Evolutionary conservation across 2,888 invertebrate genomes (phyloP).

Genomic region (Cryptus armator): DNA sequence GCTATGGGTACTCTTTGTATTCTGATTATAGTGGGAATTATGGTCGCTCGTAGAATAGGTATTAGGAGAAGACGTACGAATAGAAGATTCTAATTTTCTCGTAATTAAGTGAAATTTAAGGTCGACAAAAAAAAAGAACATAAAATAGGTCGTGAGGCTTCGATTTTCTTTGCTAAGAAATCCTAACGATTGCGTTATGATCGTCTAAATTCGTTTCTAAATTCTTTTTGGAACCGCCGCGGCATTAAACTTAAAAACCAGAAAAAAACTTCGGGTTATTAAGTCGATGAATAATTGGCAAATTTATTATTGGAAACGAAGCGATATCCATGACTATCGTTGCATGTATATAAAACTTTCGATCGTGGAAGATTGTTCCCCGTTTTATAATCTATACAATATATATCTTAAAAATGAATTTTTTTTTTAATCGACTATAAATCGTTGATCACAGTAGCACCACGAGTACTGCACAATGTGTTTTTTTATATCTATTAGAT

Average conservation of each 20-base stretch:
- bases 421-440: slow-evolving; percentile 54
- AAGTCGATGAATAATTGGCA: neutral
- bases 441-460: slow-evolving; percentile 65
- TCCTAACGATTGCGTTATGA: too few species aligned
- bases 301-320: slow-evolving; percentile 27
- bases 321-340: slow-evolving; percentile 23
- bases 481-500: neutral
- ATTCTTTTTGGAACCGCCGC: neutral
- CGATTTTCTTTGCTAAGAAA: too few species aligned
- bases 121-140: too few species aligned
- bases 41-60: slow-evolving; percentile 73
- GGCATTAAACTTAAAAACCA: neutral
- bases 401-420: slow-evolving; percentile 60
- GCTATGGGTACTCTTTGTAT: slow-evolving; percentile 73
- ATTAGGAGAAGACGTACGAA: slow-evolving; percentile 75
- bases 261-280: neutral
- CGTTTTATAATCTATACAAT: slow-evolving; percentile 47
- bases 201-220: neutral
- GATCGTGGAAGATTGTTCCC: slow-evolving; percentile 59
- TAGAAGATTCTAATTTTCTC: slow-evolving; percentile 77
- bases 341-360: slow-evolving; percentile 28
- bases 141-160: too few species aligned
- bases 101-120: neutral
- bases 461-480: slow-evolving; percentile 35
- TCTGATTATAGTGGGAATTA: slow-evolving; percentile 77